Conservation (phyloP, 2,888 invertebrate species). For the Nasonia oneida region DNA sequence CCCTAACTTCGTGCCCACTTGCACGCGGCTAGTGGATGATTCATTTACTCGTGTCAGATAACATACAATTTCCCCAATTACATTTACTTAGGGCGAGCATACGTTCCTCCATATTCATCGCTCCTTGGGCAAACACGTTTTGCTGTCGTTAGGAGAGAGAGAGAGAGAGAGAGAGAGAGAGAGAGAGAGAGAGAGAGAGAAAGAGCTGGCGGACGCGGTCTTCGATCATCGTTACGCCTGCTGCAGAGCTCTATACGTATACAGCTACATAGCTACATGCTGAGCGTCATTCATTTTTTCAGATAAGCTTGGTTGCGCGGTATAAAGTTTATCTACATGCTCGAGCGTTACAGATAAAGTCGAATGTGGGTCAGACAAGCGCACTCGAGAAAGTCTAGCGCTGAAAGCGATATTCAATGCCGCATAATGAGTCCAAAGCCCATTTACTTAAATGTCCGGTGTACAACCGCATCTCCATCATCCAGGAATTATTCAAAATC, state of each 20-base stretch:
- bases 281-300: too few relatives aligned
- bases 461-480: background rate
- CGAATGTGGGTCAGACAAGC: background rate
- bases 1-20: conserved; percentile 10
- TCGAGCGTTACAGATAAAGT: background rate
- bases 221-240: conserved; percentile 29
- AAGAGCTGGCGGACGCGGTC: background rate
- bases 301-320: too few relatives aligned
- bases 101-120: background rate
- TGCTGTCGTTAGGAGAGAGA: background rate
- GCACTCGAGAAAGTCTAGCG: background rate
- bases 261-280: too few relatives aligned
- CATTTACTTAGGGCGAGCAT: background rate
- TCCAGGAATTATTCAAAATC: conserved; percentile 26
- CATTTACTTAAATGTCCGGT: background rate
- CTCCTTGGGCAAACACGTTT: background rate
- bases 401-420: background rate
- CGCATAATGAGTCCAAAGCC: background rate
- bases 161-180: too few relatives aligned
- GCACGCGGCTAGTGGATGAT: background rate
- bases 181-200: too few relatives aligned
- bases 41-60: background rate
- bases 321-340: background rate
- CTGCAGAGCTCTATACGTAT: background rate
- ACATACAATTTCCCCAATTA: background rate